Conservation (phyloP, 1,140 invertebrate genomes). For the Tetragonula clypearis region DNA sequence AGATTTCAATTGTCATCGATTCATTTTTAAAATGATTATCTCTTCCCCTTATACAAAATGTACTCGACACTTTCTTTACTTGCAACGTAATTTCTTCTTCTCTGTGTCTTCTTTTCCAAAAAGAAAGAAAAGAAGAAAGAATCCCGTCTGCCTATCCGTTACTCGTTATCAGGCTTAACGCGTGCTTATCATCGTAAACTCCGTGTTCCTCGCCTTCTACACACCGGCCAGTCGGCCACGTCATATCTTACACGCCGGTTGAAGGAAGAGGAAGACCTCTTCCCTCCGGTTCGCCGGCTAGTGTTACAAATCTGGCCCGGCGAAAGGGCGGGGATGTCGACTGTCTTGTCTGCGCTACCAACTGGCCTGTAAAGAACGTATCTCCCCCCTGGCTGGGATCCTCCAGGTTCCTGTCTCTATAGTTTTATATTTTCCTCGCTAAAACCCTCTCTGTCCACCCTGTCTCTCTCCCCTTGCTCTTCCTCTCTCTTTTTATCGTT, state of each 20-base stretch:
- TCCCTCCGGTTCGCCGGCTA: conserved; percentile 62
- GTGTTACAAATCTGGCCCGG: conserved; percentile 74
- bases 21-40: background rate
- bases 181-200: conserved; percentile 39
- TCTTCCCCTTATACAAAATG: background rate
- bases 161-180: conserved; percentile 41
- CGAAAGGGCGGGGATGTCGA: conserved; percentile 73
- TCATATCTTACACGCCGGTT: conserved; percentile 45
- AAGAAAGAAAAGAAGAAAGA: no score
- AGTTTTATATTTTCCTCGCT: conserved; percentile 70
- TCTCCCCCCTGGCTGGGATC: conserved; percentile 55
- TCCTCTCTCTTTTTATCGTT: background rate
- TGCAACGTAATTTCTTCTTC: background rate
- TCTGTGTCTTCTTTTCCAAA: background rate
- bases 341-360: conserved; percentile 77
- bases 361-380: conserved; percentile 75
- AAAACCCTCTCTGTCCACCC: conserved; percentile 46
- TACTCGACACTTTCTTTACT: background rate
- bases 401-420: conserved; percentile 18
- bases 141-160: conserved; percentile 12
- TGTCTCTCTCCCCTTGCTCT: background rate
- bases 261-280: conserved; percentile 61
- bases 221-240: conserved; percentile 10
- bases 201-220: conserved; percentile 30
- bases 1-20: background rate